phyloP scores from a whole-genome alignment of 2,113 vertebrate genomes.

The Brachyistius frenatus region DNA sequence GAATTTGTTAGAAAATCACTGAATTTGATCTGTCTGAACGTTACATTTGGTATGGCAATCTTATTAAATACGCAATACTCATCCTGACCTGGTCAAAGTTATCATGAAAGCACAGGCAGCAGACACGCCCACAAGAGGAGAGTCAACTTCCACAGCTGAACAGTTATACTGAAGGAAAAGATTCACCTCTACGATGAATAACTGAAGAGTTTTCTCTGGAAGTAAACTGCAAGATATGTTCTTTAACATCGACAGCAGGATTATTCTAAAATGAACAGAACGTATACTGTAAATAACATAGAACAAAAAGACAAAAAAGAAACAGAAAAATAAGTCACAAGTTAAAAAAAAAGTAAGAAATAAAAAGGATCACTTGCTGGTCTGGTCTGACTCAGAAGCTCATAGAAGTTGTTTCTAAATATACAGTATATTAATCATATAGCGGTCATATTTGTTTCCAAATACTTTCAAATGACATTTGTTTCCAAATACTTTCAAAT shows the following conservation, averaged over 20 bases:
- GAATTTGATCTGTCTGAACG: constrained; percentile 37
- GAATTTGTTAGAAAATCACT: background rate
- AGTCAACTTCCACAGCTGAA: constrained; percentile 24
- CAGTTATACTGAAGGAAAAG: constrained; percentile 26
- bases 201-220: constrained; percentile 29
- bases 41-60: constrained; percentile 48
- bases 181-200: constrained; percentile 24
- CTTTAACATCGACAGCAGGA: constrained; percentile 43
- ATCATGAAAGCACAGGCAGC: constrained; percentile 78
- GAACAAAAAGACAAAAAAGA: constrained; percentile 75
- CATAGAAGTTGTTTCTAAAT: constrained; percentile 66
- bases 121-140: constrained; percentile 55
- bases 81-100: constrained; percentile 76
- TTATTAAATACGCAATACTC: constrained; percentile 82
- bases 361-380: constrained; percentile 68
- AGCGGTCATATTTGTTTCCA: constrained; percentile 66
- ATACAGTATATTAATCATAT: constrained; percentile 72
- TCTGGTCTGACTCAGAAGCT: constrained; percentile 69
- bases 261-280: constrained; percentile 64
- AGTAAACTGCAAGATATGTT: constrained; percentile 54
- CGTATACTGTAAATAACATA: constrained; percentile 75
- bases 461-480: constrained; percentile 73
- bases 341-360: constrained; percentile 79
- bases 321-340: constrained; percentile 74
- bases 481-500: constrained; percentile 75